Evolutionary conservation across 2,113 vertebrate species (phyloP), one percentile per base, ranked within the genome.

Genomic region (Saguinus midas): DNA sequence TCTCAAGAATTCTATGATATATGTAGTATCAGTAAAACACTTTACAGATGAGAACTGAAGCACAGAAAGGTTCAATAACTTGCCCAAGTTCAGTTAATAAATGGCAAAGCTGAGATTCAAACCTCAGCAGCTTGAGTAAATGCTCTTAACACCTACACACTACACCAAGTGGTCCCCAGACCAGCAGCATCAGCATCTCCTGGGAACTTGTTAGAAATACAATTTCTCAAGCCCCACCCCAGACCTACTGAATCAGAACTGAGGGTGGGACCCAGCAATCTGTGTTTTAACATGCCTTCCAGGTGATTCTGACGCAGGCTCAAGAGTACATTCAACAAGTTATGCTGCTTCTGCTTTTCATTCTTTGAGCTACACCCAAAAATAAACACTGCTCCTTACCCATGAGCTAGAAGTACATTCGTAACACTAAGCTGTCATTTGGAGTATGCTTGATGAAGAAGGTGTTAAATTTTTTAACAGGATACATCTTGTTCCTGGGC

Each of bases 311-410:
- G 48, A 83, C 25, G 14, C 18, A 76, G 84, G 73, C n/a, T 81
- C 20, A 70, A 91, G 64, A 75, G 9, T 35, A 3, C 48, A 32
- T 27, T 94, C 90, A 90, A 90, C 55, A 76, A 57, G 57, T 16
- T 87, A 25, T 13, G 18, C 64, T 73, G 64, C 64, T 94, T 96
- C 68, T 84, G 80, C 76, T 93, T 85, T 91, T 79, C 79, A 91
- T 50, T 64, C 73, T 78, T 32, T 94, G 68, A 86, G 88, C 76
- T 95, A 87, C 82, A 96, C 73, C 81, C 88, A 87, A 96, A 97
- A 98, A 97, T 97, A 98, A 96, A 97, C 87, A 75, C 73, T 83
- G 81, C 58, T 96, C 75, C 52, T 68, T 75, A 87, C 58, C 35
- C 93, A 83, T 78, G 84, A 94, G 43, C 75, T 95, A 92, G 80